phyloP scores from a whole-genome alignment of 2,888 invertebrate species.

The Tinea trinotella region DNA sequence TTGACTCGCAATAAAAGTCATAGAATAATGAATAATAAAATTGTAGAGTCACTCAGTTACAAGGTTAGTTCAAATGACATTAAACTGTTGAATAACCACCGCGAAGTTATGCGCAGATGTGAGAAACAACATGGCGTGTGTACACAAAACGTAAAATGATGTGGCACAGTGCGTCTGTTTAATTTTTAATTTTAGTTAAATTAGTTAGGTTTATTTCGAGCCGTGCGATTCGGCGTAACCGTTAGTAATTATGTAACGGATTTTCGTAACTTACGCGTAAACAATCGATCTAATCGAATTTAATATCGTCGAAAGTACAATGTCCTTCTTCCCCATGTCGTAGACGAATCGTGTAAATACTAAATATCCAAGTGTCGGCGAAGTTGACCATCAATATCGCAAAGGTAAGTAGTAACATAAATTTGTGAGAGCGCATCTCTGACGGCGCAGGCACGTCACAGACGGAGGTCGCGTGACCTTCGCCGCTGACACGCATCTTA shows the following conservation, averaged over 20 bases:
- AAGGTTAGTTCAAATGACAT: slow-evolving; percentile 28
- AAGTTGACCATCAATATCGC: background rate
- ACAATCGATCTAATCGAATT: slow-evolving; percentile 21
- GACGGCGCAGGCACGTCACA: background rate
- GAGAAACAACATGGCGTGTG: slow-evolving; percentile 39
- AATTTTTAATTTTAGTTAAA: slow-evolving; percentile 29
- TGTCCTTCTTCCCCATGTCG: slow-evolving; percentile 25
- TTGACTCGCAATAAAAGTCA: no score
- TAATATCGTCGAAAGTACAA: slow-evolving; percentile 24
- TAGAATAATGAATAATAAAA: no score
- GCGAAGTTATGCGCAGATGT: slow-evolving; percentile 34
- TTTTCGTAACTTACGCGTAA: slow-evolving; percentile 20
- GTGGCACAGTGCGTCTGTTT: slow-evolving; percentile 33
- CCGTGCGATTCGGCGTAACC: slow-evolving; percentile 20
- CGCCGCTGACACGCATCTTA: slow-evolving; percentile 1
- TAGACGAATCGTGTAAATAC: slow-evolving; percentile 23
- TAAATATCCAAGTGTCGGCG: slow-evolving; percentile 18
- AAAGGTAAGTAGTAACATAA: slow-evolving; percentile 1
- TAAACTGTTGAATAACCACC: slow-evolving; percentile 45
- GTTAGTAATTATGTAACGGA: slow-evolving; percentile 22
- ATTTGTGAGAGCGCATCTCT: no score
- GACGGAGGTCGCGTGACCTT: slow-evolving; percentile 23
- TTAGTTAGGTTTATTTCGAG: slow-evolving; percentile 25
- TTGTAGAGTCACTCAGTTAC: slow-evolving; percentile 23
- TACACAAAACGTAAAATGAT: slow-evolving; percentile 43